Conservation (phyloP, 2,113 vertebrate species). For the Triplophysa dalaica region DNA sequence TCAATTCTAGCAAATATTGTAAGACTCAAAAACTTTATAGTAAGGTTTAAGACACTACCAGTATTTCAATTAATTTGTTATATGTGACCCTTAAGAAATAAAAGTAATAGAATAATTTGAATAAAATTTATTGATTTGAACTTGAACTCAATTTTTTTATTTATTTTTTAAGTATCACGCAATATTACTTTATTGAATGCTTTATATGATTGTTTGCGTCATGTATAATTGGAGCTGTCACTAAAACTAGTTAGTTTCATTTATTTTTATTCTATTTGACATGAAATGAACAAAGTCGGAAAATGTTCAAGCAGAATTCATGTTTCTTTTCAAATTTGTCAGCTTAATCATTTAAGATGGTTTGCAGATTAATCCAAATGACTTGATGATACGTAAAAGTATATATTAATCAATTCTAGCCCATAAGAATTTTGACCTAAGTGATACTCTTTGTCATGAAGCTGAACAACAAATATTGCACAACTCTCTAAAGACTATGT, state of each 20-base stretch:
- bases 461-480: constrained; percentile 43
- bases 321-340: neutral
- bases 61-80: neutral
- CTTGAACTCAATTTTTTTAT: no score
- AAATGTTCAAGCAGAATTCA: neutral
- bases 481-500: constrained; percentile 31
- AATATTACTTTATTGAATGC: neutral
- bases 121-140: neutral
- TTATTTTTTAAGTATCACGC: no score
- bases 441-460: neutral
- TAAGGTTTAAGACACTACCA: neutral
- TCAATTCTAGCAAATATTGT: neutral
- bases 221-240: neutral
- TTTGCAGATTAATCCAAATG: no score
- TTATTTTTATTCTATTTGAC: neutral
- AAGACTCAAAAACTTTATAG: neutral
- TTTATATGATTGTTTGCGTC: neutral
- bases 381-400: neutral
- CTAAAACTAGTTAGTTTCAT: no score
- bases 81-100: neutral
- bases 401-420: neutral
- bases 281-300: neutral
- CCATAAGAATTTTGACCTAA: neutral
- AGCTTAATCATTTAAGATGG: no score
- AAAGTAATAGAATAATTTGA: neutral